Conservation (phyloP, 2,797 vertebrate species). For the Etheostoma nigrum region DNA sequence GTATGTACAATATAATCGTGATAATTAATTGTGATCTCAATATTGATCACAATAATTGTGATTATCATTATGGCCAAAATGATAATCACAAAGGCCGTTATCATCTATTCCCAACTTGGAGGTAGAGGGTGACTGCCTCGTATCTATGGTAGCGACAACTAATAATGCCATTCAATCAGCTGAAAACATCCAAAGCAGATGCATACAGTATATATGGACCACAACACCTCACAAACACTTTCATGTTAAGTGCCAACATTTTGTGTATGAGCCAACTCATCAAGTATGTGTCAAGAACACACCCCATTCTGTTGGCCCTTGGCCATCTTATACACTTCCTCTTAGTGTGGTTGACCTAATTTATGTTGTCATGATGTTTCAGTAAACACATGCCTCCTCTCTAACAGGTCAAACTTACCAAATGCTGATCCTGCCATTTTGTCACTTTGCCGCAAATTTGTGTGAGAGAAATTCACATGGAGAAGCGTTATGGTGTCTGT, state of each 20-base stretch:
- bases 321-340: background rate
- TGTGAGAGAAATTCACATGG: background rate
- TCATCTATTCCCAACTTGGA: too few species aligned
- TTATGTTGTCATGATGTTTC: background rate
- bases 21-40: too few species aligned
- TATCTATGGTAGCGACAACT: too few species aligned
- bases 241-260: background rate
- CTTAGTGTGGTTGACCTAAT: background rate
- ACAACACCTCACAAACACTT: too few species aligned
- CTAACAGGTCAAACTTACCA: background rate
- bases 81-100: too few species aligned
- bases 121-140: too few species aligned
- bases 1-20: too few species aligned
- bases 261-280: background rate
- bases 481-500: background rate
- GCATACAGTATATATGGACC: too few species aligned
- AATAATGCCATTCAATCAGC: too few species aligned
- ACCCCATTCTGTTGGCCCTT: background rate
- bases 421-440: conserved; percentile 2
- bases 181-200: too few species aligned
- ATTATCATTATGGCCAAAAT: too few species aligned
- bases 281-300: background rate
- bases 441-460: background rate
- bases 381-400: background rate
- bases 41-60: too few species aligned